Percentiles rank a stretch among this genome's conserved stretches.
Evolutionary conservation across 2,888 invertebrate genomes (phyloP).

Genomic region (Fabriciana adippe): DNA sequence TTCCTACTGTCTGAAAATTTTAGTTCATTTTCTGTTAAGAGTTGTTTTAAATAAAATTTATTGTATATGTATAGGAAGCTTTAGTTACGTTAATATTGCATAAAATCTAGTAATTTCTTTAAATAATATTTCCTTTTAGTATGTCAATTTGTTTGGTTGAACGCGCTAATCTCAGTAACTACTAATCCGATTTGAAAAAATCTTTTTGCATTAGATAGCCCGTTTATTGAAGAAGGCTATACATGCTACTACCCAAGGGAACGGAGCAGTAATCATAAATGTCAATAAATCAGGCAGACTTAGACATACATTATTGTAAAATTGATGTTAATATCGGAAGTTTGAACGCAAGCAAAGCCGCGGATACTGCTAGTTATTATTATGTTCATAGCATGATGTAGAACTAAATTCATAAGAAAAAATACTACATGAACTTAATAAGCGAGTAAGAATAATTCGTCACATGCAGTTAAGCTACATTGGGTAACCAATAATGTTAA

Average conservation of each 20-base stretch:
- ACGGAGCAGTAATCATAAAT: neutral
- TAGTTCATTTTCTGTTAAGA: constrained; percentile 1
- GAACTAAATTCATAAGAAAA: neutral
- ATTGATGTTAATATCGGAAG: too few relatives aligned
- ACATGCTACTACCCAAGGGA: neutral
- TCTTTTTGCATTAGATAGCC: neutral
- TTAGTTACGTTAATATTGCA: too few relatives aligned
- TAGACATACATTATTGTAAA: too few relatives aligned
- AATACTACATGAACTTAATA: neutral
- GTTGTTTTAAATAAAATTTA: neutral
- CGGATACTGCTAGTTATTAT: neutral
- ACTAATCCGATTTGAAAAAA: too few relatives aligned
- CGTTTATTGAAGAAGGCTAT: neutral
- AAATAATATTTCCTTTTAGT: too few relatives aligned
- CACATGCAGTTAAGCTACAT: constrained; percentile 9
- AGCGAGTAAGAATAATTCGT: constrained; percentile 13
- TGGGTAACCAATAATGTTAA: constrained; percentile 14
- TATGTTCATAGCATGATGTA: neutral
- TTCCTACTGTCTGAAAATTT: constrained; percentile 34
- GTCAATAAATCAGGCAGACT: too few relatives aligned
- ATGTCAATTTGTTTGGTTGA: too few relatives aligned
- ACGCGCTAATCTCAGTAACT: too few relatives aligned
- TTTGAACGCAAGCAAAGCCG: too few relatives aligned
- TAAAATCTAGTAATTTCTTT: too few relatives aligned
- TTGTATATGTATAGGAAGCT: too few relatives aligned